These are phyloP conservation scores for Clupea harengus DNA, from an alignment of 2,113 vertebrate species.

Conservation along the genomic window DNA sequence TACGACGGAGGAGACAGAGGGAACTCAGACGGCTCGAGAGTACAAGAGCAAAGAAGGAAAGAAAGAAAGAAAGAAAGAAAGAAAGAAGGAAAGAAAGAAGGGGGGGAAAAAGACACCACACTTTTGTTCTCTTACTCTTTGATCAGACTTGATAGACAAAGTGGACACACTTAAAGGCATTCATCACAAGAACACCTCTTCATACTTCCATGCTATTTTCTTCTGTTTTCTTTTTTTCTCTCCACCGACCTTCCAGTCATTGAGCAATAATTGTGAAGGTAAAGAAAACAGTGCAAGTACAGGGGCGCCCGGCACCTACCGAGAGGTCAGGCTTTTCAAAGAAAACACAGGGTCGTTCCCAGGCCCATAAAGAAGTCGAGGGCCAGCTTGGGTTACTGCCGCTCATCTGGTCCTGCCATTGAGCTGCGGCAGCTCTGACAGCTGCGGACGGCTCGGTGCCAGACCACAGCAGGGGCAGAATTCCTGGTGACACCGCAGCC, in stretches of 20 bases:
- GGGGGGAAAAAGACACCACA: not conserved
- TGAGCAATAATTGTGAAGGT: constrained; percentile 10
- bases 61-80: not conserved
- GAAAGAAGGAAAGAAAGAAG: not conserved
- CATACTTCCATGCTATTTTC: not conserved
- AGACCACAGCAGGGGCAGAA: constrained; percentile 60
- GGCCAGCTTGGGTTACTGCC: constrained; percentile 64
- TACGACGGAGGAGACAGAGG: not conserved
- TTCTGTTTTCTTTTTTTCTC: not conserved
- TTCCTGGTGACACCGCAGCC: constrained; percentile 49
- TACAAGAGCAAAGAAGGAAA: not conserved
- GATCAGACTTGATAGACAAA: constrained; percentile 7
- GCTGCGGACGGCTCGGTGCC: constrained; percentile 74
- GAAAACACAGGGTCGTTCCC: constrained; percentile 51
- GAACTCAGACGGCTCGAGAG: not conserved
- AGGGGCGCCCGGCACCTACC: constrained; percentile 14
- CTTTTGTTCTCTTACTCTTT: not conserved
- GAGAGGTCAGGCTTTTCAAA: constrained; percentile 39
- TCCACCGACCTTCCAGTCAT: not conserved
- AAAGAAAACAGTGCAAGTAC: constrained; percentile 9
- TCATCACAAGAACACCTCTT: not conserved
- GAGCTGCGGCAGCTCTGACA: constrained; percentile 56
- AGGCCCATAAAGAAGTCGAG: constrained; percentile 50
- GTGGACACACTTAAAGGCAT: constrained; percentile 1
- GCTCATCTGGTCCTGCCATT: constrained; percentile 57